Conservation (phyloP, 2,888 invertebrate genomes). For the Chamaedrilus cognettii region DNA sequence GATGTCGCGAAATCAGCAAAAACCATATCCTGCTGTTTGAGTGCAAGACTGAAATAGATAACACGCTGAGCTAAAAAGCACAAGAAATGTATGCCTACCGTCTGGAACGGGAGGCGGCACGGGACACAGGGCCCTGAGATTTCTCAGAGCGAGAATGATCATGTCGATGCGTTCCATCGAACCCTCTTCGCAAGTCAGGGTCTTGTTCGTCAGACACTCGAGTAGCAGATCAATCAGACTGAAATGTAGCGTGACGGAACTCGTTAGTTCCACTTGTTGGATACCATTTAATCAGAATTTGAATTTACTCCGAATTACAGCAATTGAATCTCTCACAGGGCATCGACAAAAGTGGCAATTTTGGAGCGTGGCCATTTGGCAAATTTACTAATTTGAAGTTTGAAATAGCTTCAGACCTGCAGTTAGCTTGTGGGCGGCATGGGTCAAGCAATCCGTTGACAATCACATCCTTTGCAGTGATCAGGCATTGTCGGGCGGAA, state of each 20-base stretch:
- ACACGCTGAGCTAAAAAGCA: neutral
- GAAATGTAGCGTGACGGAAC: neutral
- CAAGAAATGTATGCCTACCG: neutral
- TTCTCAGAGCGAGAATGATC: neutral
- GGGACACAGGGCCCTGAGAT: neutral
- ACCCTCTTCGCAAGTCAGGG: neutral
- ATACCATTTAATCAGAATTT: no score
- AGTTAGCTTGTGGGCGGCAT: neutral
- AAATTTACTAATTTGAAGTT: neutral
- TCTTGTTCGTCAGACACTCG: neutral
- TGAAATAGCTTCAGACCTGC: neutral
- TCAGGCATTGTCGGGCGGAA: neutral
- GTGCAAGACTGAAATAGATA: no score
- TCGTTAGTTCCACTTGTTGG: no score
- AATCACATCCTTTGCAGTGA: conserved; percentile 1
- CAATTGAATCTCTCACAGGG: no score
- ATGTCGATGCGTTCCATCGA: neutral
- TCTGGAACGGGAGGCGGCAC: neutral
- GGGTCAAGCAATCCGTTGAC: conserved; percentile 4
- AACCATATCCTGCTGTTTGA: no score
- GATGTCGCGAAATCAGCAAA: no score
- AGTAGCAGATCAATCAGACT: neutral
- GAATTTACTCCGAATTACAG: no score
- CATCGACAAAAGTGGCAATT: no score
- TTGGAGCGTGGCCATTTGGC: neutral